Conservation (phyloP, 2,888 invertebrate genomes). For the Thysanoteuthis rhombus region DNA sequence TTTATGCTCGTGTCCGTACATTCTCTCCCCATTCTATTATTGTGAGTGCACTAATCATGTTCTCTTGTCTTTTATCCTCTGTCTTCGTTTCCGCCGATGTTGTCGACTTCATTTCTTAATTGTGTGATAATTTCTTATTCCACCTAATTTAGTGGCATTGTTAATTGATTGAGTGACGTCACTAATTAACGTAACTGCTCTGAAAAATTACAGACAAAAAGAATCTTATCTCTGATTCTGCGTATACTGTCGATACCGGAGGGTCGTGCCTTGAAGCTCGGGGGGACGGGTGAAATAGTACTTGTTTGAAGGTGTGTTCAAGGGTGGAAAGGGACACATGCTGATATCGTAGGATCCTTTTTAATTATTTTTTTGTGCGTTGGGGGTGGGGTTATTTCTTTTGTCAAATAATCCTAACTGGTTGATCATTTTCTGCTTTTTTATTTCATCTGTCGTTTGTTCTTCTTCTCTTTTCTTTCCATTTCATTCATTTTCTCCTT, state of each 20-base stretch:
- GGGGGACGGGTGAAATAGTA: fast-evolving
- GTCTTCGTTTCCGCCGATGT: neutral
- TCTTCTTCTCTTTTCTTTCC: neutral
- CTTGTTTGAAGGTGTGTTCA: neutral
- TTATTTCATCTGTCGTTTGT: too few species aligned
- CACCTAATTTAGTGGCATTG: neutral
- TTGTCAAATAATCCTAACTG: too few species aligned
- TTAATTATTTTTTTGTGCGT: neutral
- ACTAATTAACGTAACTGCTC: neutral
- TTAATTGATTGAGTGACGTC: neutral
- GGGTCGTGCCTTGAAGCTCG: too few species aligned
- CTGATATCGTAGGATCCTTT: neutral
- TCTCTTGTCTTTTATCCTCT: neutral
- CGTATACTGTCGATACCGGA: too few species aligned
- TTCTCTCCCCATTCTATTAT: neutral
- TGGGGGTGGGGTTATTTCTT: too few species aligned
- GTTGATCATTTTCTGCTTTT: too few species aligned
- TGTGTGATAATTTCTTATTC: neutral
- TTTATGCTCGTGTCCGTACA: neutral
- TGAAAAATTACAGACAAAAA: neutral
- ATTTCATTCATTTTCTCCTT: neutral
- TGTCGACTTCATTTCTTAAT: neutral
- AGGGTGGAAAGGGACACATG: neutral
- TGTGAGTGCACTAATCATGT: neutral
- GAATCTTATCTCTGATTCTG: neutral